These are phyloP conservation scores for Myotis brandtii DNA, from an alignment of 2,113 vertebrate species.

Conservation along the genomic window DNA sequence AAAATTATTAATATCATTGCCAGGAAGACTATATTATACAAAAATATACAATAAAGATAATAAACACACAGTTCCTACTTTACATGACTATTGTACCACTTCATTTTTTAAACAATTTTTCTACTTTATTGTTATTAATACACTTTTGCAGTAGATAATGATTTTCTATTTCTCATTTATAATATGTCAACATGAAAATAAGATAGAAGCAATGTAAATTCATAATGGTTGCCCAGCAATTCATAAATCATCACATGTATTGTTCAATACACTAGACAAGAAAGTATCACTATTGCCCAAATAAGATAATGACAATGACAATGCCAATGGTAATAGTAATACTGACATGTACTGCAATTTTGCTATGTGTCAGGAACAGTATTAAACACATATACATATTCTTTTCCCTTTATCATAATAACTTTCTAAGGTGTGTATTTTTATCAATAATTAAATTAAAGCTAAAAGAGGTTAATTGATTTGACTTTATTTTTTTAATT, in stretches of 20 bases:
- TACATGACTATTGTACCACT: not conserved
- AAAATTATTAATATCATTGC: not conserved
- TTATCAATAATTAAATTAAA: conserved; percentile 24
- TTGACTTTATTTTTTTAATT: not conserved
- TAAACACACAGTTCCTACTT: not conserved
- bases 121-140: not conserved
- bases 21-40: not conserved
- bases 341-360: not conserved
- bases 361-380: not conserved
- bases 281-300: not conserved
- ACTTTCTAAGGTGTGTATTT: not conserved
- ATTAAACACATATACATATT: not conserved
- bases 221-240: not conserved
- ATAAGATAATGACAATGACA: not conserved
- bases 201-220: not conserved
- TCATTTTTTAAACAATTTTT: not conserved
- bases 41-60: not conserved
- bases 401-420: not conserved
- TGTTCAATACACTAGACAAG: not conserved
- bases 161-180: conserved; percentile 8
- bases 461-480: not conserved
- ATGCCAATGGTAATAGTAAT: not conserved
- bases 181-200: not conserved
- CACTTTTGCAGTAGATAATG: not conserved
- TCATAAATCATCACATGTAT: not conserved